Conservation (phyloP, 2,888 invertebrate species). For the Drosophila koepferae region DNA sequence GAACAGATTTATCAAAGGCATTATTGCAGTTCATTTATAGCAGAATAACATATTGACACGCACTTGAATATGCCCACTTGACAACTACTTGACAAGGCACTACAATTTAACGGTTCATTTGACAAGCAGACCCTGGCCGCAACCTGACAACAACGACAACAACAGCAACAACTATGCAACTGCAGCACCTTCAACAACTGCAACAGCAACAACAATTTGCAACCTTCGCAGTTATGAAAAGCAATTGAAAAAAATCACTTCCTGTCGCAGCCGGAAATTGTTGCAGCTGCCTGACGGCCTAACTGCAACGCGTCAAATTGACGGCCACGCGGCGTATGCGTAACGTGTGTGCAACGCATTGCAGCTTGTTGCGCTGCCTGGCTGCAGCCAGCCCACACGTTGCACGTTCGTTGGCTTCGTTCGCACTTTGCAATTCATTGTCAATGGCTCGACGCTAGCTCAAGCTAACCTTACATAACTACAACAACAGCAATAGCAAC, state of each 20-base stretch:
- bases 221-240: conserved; percentile 44
- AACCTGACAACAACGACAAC: conserved; percentile 2
- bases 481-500: conserved; percentile 28
- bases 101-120: conserved; percentile 27
- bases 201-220: conserved; percentile 19
- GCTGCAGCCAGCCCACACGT: conserved; percentile 38
- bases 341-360: conserved; percentile 47
- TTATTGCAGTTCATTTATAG: neutral
- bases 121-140: conserved; percentile 15
- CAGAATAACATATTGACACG: neutral
- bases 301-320: conserved; percentile 37
- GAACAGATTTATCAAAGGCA: neutral
- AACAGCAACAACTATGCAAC: conserved; percentile 3
- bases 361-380: conserved; percentile 26
- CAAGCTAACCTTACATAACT: conserved; percentile 69
- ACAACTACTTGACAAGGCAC: conserved; percentile 7
- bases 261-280: conserved; percentile 68
- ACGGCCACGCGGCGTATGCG: conserved; percentile 69
- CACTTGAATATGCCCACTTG: neutral
- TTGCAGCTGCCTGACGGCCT: conserved; percentile 29
- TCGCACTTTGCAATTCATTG: conserved; percentile 71
- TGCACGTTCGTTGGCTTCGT: conserved; percentile 26
- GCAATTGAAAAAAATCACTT: conserved; percentile 54
- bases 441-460: conserved; percentile 65
- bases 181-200: conserved; percentile 24